phyloP scores from a whole-genome alignment of 2,888 invertebrate species.

The Aphidius colemani region DNA sequence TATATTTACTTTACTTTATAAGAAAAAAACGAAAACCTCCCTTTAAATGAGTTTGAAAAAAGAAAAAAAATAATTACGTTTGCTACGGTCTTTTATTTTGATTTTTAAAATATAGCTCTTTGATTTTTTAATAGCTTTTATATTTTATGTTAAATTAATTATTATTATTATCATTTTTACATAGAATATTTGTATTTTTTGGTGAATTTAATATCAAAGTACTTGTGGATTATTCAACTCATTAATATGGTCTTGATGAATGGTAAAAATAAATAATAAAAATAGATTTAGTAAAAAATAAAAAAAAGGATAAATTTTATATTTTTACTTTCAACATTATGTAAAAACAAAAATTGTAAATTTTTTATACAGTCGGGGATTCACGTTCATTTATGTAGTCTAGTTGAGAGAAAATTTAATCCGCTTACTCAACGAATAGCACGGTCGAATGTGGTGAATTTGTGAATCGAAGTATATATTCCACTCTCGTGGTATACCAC shows the following conservation, averaged over 20 bases:
- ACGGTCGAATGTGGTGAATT: conserved; percentile 25
- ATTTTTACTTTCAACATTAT: conserved; percentile 33
- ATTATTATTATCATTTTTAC: no score
- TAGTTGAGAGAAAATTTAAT: conserved; percentile 41
- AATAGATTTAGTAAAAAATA: conserved; percentile 10
- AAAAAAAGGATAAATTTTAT: conserved; percentile 37
- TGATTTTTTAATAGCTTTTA: background rate
- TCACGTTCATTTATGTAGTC: conserved; percentile 13
- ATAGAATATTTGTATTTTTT: background rate
- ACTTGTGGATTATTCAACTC: background rate
- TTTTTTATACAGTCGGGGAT: conserved; percentile 27
- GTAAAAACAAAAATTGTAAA: conserved; percentile 40
- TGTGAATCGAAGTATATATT: conserved; percentile 26
- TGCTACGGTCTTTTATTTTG: conserved; percentile 3
- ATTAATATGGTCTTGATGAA: conserved; percentile 39
- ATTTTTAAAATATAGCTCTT: background rate
- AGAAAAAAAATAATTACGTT: background rate
- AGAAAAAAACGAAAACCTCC: no score
- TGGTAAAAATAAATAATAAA: conserved; percentile 35
- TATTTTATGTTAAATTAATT: background rate
- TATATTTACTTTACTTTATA: conserved; percentile 6
- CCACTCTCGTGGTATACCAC: conserved; percentile 14
- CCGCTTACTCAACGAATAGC: conserved; percentile 44
- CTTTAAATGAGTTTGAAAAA: no score
- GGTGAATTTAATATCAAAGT: background rate